Evolutionary conservation across 2,888 invertebrate genomes (phyloP).

Genomic region (Drosophila silvestris): DNA sequence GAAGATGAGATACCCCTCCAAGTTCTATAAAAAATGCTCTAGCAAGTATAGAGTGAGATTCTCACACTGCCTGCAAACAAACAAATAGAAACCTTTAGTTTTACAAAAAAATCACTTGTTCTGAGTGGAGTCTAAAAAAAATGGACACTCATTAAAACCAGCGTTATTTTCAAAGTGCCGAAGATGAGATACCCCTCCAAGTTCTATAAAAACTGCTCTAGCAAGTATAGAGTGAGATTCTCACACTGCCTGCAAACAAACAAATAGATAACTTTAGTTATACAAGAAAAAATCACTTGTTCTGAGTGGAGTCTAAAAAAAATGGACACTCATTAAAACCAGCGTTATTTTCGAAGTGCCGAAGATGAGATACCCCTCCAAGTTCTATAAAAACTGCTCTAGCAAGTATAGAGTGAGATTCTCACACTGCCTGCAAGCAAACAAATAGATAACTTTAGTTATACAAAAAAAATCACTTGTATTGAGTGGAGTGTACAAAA

Average conservation of each 20-base stretch:
- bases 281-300: neutral
- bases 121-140: too few species aligned
- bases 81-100: neutral
- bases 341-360: too few species aligned
- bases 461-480: neutral
- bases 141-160: too few species aligned
- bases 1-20: neutral
- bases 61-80: neutral
- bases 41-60: neutral
- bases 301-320: neutral
- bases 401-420: neutral
- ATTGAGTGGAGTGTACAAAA: neutral
- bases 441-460: neutral
- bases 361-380: neutral
- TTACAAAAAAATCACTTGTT: neutral
- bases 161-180: too few species aligned
- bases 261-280: neutral
- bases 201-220: neutral
- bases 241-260: neutral
- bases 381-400: neutral
- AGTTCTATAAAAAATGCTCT: neutral
- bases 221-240: neutral
- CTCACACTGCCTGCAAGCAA: neutral
- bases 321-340: neutral
- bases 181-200: too few species aligned